Percentiles rank a stretch among this genome's conserved stretches.
Conservation (phyloP, 2,888 invertebrate species). For the Callyntrura sp. region DNA sequence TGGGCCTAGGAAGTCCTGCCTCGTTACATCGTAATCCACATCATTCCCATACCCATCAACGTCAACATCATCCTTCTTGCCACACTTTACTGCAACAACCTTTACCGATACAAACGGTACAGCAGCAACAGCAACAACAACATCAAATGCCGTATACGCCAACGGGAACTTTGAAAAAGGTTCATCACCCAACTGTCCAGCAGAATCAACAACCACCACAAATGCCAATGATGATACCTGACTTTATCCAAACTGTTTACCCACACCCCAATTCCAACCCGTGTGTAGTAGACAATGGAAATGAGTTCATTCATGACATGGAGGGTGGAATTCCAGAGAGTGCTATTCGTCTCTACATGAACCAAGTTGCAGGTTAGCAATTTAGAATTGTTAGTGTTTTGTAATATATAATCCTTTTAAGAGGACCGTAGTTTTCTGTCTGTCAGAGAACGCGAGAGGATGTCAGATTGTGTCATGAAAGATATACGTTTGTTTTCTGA, state of each 20-base stretch:
- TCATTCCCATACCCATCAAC: constrained; percentile 74
- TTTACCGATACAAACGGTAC: neutral
- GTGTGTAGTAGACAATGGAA: constrained; percentile 70
- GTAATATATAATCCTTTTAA: neutral
- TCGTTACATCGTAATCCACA: constrained; percentile 74
- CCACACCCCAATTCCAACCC: constrained; percentile 73
- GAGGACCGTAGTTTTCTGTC: too few species aligned
- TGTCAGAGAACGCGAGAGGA: too few species aligned
- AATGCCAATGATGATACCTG: constrained; percentile 81
- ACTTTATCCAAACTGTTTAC: constrained; percentile 80
- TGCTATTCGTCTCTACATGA: constrained; percentile 83
- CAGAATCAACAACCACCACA: constrained; percentile 57
- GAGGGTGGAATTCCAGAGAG: constrained; percentile 73
- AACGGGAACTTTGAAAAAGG: constrained; percentile 73
- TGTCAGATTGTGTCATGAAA: too few species aligned
- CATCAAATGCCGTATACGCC: constrained; percentile 28
- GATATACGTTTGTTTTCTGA: too few species aligned
- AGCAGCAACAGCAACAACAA: constrained; percentile 29
- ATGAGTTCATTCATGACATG: constrained; percentile 65
- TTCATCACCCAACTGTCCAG: constrained; percentile 51
- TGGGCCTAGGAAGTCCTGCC: constrained; percentile 80
- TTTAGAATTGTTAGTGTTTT: neutral
- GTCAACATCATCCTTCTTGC: constrained; percentile 75
- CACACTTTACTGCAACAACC: constrained; percentile 71
- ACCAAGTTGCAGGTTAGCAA: constrained; percentile 82